A percentile compares a stretch with the other conserved stretches of the same genome.
phyloP scores from a whole-genome alignment of 2,888 invertebrate species.

The Callyntrura sp. region DNA sequence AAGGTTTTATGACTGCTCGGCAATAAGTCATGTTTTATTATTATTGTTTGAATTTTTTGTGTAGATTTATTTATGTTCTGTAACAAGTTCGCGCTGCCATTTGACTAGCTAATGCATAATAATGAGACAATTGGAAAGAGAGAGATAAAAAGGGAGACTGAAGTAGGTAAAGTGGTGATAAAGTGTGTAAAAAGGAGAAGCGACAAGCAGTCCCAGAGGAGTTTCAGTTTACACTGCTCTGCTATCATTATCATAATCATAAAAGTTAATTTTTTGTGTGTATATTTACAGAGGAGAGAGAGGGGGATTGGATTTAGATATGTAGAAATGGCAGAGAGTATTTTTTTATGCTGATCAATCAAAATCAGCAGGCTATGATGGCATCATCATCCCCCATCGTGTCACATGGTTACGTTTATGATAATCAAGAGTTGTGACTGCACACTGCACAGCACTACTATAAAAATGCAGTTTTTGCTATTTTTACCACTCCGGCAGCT shows the following conservation, averaged over 20 bases:
- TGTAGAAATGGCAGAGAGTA: not conserved
- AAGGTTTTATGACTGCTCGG: not conserved
- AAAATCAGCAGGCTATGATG: not conserved
- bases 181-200: conserved; percentile 20
- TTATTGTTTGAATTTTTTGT: conserved; percentile 1
- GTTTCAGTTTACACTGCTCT: not conserved
- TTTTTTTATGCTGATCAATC: not conserved
- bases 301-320: not conserved
- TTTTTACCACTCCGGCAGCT: not conserved
- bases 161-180: too few species aligned
- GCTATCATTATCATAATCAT: conserved; percentile 26
- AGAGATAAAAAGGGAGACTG: not conserved
- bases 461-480: not conserved
- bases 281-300: not conserved
- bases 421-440: not conserved
- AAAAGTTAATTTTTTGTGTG: conserved; percentile 22
- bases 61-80: not conserved
- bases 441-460: not conserved
- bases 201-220: conserved; percentile 53
- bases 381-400: not conserved
- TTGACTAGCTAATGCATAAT: not conserved
- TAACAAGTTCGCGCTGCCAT: not conserved
- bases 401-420: not conserved
- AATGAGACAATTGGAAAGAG: not conserved
- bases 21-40: not conserved